Percentiles rank a stretch among this genome's conserved stretches.
These are phyloP conservation scores for Pseudorectes ferrugineus DNA, from an alignment of 2,113 vertebrate genomes.

Conservation along the genomic window DNA sequence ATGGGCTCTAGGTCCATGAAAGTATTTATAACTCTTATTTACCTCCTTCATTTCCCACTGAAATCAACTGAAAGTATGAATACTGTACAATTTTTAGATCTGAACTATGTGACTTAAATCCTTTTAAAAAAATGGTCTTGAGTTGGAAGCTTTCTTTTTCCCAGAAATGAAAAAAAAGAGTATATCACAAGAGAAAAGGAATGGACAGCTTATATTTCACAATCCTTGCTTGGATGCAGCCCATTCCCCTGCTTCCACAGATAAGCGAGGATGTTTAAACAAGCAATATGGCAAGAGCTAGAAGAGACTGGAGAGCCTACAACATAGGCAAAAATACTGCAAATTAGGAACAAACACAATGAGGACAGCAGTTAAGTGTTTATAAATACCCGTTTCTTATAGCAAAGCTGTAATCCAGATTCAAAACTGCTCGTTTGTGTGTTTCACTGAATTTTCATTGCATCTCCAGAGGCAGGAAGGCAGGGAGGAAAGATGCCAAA, in stretches of 20 bases:
- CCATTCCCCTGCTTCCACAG: neutral
- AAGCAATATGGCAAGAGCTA: neutral
- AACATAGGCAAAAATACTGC: neutral
- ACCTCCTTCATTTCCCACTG: neutral
- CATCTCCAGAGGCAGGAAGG: neutral
- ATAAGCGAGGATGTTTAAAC: neutral
- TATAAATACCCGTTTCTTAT: neutral
- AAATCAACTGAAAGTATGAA: neutral
- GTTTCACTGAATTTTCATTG: neutral
- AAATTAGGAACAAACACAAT: neutral
- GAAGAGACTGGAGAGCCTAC: neutral
- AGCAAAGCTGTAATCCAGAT: neutral
- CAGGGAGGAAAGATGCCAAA: neutral
- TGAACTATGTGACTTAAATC: neutral
- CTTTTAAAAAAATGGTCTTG: neutral
- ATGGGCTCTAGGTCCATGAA: neutral
- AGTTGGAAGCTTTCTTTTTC: neutral
- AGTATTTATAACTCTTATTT: neutral
- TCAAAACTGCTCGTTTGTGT: neutral
- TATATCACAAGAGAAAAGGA: neutral
- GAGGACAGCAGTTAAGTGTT: neutral
- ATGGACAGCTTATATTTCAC: neutral
- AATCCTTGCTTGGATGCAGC: neutral
- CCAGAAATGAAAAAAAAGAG: neutral
- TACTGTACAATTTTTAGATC: neutral